Evolutionary conservation across 2,113 vertebrate genomes (phyloP).

Genomic region (Triplophysa dalaica): DNA sequence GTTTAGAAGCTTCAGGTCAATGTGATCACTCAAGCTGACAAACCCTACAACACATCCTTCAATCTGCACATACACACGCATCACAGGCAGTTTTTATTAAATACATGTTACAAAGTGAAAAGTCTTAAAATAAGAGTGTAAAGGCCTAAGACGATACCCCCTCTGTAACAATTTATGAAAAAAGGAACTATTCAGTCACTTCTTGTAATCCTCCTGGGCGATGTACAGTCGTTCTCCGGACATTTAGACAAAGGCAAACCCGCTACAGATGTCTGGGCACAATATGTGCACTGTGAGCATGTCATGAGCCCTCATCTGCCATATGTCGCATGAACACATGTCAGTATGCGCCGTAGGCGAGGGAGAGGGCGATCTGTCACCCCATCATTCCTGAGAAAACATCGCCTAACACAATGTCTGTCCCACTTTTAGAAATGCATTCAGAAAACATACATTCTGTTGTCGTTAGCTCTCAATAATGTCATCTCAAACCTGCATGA

Average conservation of each 20-base stretch:
- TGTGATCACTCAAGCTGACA: slow-evolving; percentile 75
- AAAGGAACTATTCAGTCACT: background rate
- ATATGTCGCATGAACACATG: slow-evolving; percentile 84
- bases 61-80: slow-evolving; percentile 66
- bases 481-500: no score
- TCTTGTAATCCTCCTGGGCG: slow-evolving; percentile 51
- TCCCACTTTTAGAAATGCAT: slow-evolving; percentile 21
- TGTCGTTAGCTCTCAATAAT: background rate
- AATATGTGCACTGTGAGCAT: slow-evolving; percentile 70
- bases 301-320: slow-evolving; percentile 79
- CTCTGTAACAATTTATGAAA: slow-evolving; percentile 45
- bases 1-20: slow-evolving; percentile 75
- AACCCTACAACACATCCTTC: slow-evolving; percentile 78
- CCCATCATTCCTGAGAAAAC: slow-evolving; percentile 50
- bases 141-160: background rate
- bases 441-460: slow-evolving; percentile 36
- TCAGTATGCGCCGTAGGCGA: slow-evolving; percentile 78
- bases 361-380: slow-evolving; percentile 75
- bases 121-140: background rate
- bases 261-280: slow-evolving; percentile 71
- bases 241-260: slow-evolving; percentile 57
- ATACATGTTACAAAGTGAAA: no score
- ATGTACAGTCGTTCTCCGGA: slow-evolving; percentile 33
- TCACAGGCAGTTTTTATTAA: background rate
- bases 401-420: slow-evolving; percentile 45